Evolutionary conservation across 2,797 vertebrate genomes (phyloP).

Genomic region (Myotis daubentonii): DNA sequence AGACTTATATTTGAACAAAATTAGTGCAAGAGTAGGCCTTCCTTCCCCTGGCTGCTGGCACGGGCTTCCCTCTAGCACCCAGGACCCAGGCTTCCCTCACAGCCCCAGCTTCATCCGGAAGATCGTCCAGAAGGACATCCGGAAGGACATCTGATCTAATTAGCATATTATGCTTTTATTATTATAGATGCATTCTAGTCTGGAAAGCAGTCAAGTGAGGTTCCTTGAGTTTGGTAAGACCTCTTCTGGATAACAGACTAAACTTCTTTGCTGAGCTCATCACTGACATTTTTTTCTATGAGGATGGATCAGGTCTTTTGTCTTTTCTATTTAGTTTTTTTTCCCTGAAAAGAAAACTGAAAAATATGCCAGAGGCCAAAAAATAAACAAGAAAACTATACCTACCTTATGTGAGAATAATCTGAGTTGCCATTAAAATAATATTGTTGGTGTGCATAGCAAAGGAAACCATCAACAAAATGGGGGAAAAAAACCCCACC

Average conservation of each 20-base stretch:
- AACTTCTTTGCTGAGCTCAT: neutral
- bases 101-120: too few species aligned
- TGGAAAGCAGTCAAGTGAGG: neutral
- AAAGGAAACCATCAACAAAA: neutral
- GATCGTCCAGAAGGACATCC: too few species aligned
- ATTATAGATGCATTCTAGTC: neutral
- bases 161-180: too few species aligned
- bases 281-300: neutral
- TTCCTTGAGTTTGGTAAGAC: neutral
- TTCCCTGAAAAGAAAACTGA: neutral
- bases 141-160: too few species aligned
- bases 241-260: conserved; percentile 6
- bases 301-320: neutral
- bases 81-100: too few species aligned
- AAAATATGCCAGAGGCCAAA: neutral
- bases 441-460: neutral
- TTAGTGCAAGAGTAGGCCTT: too few species aligned
- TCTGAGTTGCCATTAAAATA: neutral
- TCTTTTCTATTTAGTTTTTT: neutral
- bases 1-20: neutral
- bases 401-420: neutral
- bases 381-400: neutral
- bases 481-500: neutral
- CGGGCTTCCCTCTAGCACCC: too few species aligned
- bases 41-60: too few species aligned